Percentiles rank a stretch among this genome's conserved stretches.
Conservation (phyloP, 1,140 invertebrate species). For the Magallana gigas region DNA sequence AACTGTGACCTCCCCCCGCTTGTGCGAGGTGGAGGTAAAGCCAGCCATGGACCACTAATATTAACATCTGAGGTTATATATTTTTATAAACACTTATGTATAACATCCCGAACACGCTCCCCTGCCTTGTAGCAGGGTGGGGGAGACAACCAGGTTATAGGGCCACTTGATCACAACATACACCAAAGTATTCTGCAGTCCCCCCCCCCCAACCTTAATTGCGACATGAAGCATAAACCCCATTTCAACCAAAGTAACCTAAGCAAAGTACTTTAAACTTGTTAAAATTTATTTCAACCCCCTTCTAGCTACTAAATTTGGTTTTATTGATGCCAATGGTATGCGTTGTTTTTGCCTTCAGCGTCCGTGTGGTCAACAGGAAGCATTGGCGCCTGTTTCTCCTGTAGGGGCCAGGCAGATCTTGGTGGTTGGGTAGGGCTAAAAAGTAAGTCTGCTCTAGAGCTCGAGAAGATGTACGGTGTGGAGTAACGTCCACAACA, state of each 20-base stretch:
- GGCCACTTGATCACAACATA: neutral
- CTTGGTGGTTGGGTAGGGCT: neutral
- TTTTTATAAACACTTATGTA: neutral
- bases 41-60: too few relatives aligned
- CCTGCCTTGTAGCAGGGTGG: neutral
- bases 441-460: neutral
- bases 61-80: too few relatives aligned
- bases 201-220: neutral
- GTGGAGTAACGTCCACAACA: neutral
- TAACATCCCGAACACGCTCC: neutral
- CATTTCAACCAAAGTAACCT: neutral
- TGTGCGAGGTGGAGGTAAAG: neutral
- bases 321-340: too few relatives aligned
- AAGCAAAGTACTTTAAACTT: neutral
- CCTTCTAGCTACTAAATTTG: too few relatives aligned
- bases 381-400: too few relatives aligned
- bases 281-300: too few relatives aligned
- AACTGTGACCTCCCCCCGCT: neutral
- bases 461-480: neutral
- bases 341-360: too few relatives aligned
- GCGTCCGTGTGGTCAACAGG: too few relatives aligned
- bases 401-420: too few relatives aligned
- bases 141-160: neutral
- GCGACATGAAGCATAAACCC: neutral
- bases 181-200: neutral